These are phyloP conservation scores for Drosophila seclusa DNA, from an alignment of 2,888 invertebrate species.

Conservation along the genomic window DNA sequence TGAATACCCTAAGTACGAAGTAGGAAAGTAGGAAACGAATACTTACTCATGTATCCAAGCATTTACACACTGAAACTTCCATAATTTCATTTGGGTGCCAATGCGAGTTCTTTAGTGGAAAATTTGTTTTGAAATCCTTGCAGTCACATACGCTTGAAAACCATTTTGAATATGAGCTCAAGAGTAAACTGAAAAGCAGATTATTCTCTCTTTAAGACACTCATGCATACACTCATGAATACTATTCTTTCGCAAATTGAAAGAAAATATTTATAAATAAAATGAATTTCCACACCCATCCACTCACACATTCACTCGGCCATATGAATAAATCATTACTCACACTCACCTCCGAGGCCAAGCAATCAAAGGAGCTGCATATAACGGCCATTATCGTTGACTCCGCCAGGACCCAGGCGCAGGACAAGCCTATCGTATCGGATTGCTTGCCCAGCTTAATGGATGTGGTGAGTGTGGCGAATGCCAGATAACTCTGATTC, in stretches of 20 bases:
- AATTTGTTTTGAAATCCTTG: neutral
- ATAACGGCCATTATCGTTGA: slow-evolving; percentile 67
- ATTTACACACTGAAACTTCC: neutral
- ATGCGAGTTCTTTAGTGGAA: neutral
- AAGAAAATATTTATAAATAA: neutral
- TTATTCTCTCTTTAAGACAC: neutral
- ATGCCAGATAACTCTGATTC: slow-evolving; percentile 80
- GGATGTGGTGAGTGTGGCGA: slow-evolving; percentile 70
- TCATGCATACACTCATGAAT: neutral
- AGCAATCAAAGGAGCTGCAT: slow-evolving; percentile 74
- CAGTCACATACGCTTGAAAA: neutral
- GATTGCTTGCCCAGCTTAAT: slow-evolving; percentile 43
- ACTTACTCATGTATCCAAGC: neutral
- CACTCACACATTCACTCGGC: neutral
- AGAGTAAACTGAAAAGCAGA: neutral
- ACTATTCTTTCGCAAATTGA: neutral
- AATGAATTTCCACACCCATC: neutral
- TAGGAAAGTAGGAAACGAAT: neutral
- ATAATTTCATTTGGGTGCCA: neutral
- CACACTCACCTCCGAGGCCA: slow-evolving; percentile 73
- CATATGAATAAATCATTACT: slow-evolving; percentile 2
- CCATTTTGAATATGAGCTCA: neutral
- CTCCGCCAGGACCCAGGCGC: slow-evolving; percentile 77
- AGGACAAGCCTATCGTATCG: slow-evolving; percentile 71
- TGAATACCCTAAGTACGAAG: neutral